These are phyloP conservation scores for Cyclina sinensis DNA, from an alignment of 1,140 invertebrate genomes.

Conservation along the genomic window DNA sequence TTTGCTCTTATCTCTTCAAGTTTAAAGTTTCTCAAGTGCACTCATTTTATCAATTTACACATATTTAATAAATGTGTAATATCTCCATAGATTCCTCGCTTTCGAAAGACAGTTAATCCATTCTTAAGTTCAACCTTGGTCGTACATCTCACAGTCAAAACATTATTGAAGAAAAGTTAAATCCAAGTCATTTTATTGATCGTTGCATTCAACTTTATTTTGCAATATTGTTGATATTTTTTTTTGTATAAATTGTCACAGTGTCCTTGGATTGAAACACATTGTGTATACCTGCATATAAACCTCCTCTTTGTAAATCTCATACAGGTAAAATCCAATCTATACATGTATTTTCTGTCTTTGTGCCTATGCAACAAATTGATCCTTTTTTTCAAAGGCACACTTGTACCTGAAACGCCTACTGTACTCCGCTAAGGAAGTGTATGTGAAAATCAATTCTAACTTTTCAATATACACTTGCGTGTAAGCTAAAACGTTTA, in stretches of 20 bases:
- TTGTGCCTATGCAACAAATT: conserved; percentile 13
- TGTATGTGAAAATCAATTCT: conserved; percentile 17
- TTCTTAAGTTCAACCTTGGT: not conserved
- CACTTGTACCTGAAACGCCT: not conserved
- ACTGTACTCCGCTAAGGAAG: not conserved
- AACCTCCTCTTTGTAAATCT: not conserved
- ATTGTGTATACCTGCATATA: not conserved
- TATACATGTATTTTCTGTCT: not conserved
- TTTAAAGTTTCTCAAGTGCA: not conserved
- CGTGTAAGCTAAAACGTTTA: not conserved
- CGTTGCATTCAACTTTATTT: not conserved
- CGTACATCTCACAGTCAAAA: not conserved
- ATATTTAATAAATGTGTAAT: conserved; percentile 32
- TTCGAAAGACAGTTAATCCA: not conserved
- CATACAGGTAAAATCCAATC: not conserved
- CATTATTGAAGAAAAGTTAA: not conserved
- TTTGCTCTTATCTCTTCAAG: conserved; percentile 5
- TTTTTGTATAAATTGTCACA: not conserved
- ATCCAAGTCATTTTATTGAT: not conserved
- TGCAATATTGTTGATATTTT: not conserved
- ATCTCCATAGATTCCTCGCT: not conserved
- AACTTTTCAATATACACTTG: not conserved
- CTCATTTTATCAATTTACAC: conserved; percentile 9
- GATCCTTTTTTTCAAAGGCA: not conserved
- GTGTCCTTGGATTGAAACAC: not conserved